Evolutionary conservation across 1,140 invertebrate genomes (phyloP), one percentile per base, ranked within the genome.

Genomic region (Meloidogyne chitwoodi): DNA sequence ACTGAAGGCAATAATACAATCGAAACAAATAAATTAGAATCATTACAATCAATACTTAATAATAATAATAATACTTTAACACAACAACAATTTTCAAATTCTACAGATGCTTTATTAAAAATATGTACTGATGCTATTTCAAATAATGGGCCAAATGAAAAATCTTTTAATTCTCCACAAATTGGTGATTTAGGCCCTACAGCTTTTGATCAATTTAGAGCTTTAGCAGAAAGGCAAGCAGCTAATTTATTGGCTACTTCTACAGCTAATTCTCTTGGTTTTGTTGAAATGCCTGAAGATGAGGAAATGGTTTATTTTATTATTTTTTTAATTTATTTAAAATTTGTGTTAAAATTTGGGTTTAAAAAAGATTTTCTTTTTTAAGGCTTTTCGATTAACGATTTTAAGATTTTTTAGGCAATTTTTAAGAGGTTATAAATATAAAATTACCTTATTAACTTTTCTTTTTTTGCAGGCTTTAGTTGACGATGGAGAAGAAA

Each of bases 241-340:
- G 93, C 93, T 56, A 56, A 56, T 83, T 92, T 91, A 0, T 92
- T 94, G 76, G 92, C 92, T 19, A 93, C 93, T 89, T 90, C 93
- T 26, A 74, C 66, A 16, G 48, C 65, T 65, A 38, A 31, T 73
- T 24, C 69, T 24, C 41, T 65, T n/a, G 66, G 72, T 66, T 67
- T 48, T 63, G 62, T 72, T 38, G 67, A 74, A 14, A 24, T 48
- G 29, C 48, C 63, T 27, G 19, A 77, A 27, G 76, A 56, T 11
- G 6, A 34, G 8, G 68, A 63, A 26, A 76, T 34, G 56, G 38
- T 62, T 11, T n/a, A n/a, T n/a, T n/a, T n/a, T n/a, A n/a, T n/a
- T n/a, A n/a, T n/a, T n/a, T n/a, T n/a, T n/a, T n/a, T n/a, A n/a
- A n/a, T n/a, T n/a, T n/a, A n/a, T n/a, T 31, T 31, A 31, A 31